These are phyloP conservation scores for Diaphora mendica DNA, from an alignment of 2,888 invertebrate species.

Conservation along the genomic window DNA sequence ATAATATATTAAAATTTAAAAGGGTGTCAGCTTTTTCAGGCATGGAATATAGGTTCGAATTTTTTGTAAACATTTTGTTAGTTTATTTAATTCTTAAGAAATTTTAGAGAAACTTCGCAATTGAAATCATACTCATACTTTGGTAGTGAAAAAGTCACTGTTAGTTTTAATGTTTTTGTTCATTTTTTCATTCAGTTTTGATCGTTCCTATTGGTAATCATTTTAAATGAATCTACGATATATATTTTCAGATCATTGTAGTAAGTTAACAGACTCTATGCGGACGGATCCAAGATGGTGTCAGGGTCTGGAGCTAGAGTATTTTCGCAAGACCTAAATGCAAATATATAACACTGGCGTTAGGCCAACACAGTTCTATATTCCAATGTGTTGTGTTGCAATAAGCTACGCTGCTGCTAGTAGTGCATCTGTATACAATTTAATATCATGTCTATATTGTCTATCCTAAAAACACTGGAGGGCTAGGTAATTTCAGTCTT, in stretches of 20 bases:
- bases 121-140: not conserved
- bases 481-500: no score
- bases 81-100: not conserved
- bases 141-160: not conserved
- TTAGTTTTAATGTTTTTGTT: not conserved
- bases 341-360: no score
- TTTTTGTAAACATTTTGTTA: not conserved
- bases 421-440: no score
- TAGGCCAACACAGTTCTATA: no score
- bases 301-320: no score
- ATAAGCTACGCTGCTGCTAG: no score
- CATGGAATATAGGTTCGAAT: not conserved
- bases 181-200: not conserved
- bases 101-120: not conserved
- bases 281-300: no score
- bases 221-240: not conserved
- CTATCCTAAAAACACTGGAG: no score
- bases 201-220: not conserved
- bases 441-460: no score
- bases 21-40: not conserved
- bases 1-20: no score
- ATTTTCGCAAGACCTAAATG: no score
- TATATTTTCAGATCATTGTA: not conserved
- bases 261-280: not conserved
- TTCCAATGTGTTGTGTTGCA: no score